Evolutionary conservation across 2,113 vertebrate species (phyloP).

Genomic region (Ahaetulla prasina): DNA sequence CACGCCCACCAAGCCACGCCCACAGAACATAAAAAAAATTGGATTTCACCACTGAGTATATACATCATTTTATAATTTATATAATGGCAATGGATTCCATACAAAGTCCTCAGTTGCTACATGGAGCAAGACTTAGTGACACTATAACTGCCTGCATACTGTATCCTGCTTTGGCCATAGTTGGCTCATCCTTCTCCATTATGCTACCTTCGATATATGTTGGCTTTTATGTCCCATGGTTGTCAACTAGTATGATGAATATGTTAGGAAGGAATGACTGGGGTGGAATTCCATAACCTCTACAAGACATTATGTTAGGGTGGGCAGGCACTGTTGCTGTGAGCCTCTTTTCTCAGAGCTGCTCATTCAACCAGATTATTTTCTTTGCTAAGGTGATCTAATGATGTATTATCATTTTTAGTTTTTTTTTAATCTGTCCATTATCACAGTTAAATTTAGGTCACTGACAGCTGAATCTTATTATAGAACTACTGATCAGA

Average conservation of each 20-base stretch:
- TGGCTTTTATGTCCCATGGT: too few species aligned
- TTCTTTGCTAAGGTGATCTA: not conserved
- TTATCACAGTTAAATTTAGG: constrained; percentile 68
- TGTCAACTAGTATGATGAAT: not conserved
- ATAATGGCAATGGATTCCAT: not conserved
- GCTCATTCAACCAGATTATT: not conserved
- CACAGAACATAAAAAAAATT: too few species aligned
- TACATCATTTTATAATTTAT: not conserved
- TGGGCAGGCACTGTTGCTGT: not conserved
- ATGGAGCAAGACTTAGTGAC: not conserved
- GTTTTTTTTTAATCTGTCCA: constrained; percentile 1
- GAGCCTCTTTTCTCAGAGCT: not conserved
- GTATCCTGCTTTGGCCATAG: not conserved
- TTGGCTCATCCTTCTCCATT: not conserved
- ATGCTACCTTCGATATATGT: not conserved
- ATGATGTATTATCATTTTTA: not conserved
- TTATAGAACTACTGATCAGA: constrained; percentile 66
- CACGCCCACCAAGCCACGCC: too few species aligned
- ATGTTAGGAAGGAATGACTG: not conserved
- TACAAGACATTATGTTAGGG: not conserved
- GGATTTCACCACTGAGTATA: too few species aligned
- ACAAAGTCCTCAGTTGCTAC: not conserved
- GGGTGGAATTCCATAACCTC: not conserved
- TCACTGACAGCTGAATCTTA: constrained; percentile 59
- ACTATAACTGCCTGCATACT: not conserved